These are phyloP conservation scores for Synanthedon myopaeformis DNA, from an alignment of 2,888 invertebrate species.

Conservation along the genomic window DNA sequence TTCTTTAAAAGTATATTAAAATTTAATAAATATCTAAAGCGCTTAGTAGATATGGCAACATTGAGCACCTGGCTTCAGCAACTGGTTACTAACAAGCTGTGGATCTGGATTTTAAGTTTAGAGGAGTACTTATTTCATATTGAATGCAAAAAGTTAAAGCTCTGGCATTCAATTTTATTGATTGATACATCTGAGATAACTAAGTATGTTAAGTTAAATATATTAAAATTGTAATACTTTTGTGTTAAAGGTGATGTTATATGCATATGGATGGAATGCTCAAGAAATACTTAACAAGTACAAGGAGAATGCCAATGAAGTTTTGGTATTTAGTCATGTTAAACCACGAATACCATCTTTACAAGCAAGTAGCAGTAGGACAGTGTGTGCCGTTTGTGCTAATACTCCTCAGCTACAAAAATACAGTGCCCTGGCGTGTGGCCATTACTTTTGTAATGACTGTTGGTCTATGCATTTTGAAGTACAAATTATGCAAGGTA, in stretches of 20 bases:
- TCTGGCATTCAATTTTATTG: too few relatives aligned
- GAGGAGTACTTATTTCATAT: too few relatives aligned
- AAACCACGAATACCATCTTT: slow-evolving; percentile 42
- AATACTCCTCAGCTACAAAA: slow-evolving; percentile 73
- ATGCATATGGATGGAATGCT: slow-evolving; percentile 91
- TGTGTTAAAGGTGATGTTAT: slow-evolving; percentile 77
- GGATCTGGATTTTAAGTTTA: too few relatives aligned
- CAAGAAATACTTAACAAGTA: slow-evolving; percentile 85
- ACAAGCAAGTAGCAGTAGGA: slow-evolving; percentile 36
- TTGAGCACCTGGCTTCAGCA: too few relatives aligned
- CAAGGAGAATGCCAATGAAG: slow-evolving; percentile 79
- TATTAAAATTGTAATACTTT: too few relatives aligned
- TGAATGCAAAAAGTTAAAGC: too few relatives aligned
- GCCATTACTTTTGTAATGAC: slow-evolving; percentile 93
- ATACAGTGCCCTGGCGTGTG: slow-evolving; percentile 87
- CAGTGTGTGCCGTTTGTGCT: slow-evolving; percentile 86
- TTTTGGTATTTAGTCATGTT: slow-evolving; percentile 64
- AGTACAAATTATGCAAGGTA: slow-evolving; percentile 92
- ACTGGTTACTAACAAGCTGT: too few relatives aligned
- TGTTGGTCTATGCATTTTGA: slow-evolving; percentile 98
- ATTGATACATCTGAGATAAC: too few relatives aligned
- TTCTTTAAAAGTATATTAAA: too few relatives aligned
- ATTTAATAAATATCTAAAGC: too few relatives aligned
- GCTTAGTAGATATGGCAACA: too few relatives aligned
- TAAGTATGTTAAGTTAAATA: too few relatives aligned